phyloP scores from a whole-genome alignment of 2,888 invertebrate species.

The Chymomyza procnemis region DNA sequence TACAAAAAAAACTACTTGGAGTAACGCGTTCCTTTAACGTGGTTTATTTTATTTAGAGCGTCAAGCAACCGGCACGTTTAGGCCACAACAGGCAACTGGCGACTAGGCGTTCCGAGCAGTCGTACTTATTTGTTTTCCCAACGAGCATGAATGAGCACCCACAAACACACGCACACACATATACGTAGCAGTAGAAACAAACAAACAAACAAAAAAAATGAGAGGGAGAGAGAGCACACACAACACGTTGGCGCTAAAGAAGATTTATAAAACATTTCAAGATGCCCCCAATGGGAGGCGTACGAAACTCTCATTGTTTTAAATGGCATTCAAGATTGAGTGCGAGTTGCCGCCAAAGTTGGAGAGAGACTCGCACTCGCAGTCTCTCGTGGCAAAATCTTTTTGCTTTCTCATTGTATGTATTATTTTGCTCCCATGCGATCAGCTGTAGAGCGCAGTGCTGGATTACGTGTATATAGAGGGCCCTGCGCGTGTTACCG shows the following conservation, averaged over 20 bases:
- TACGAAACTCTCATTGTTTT: neutral
- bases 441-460: too few species aligned
- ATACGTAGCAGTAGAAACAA: slow-evolving; percentile 8
- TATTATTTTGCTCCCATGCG: too few species aligned
- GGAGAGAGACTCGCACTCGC: too few species aligned
- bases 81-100: slow-evolving; percentile 68
- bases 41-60: neutral
- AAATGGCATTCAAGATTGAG: neutral
- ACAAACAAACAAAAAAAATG: slow-evolving; percentile 5
- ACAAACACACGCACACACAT: slow-evolving; percentile 8
- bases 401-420: too few species aligned
- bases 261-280: neutral
- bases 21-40: slow-evolving; percentile 3
- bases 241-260: neutral
- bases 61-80: slow-evolving; percentile 56
- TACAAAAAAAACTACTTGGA: slow-evolving; percentile 25
- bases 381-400: too few species aligned
- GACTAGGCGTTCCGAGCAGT: slow-evolving; percentile 26
- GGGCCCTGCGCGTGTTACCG: too few species aligned
- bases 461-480: too few species aligned
- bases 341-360: neutral
- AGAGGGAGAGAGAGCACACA: neutral
- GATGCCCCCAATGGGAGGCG: neutral
- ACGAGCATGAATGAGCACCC: slow-evolving; percentile 2
- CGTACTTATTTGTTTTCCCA: slow-evolving; percentile 61